Conservation (phyloP, 2,888 invertebrate genomes). For the Spodoptera littoralis region DNA sequence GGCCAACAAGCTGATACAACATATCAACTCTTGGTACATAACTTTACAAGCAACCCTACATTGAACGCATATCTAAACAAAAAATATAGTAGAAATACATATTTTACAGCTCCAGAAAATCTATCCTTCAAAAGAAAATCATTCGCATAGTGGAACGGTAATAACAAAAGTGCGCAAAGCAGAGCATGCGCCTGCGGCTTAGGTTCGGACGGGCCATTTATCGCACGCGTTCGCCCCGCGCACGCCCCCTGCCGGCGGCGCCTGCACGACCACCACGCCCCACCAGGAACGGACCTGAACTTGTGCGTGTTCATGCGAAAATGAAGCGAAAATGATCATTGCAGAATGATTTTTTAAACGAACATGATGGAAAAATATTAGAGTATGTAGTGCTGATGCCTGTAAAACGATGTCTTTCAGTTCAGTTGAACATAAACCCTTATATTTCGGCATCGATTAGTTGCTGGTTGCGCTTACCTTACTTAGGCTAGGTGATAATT, state of each 20-base stretch:
- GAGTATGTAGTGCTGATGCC: too few relatives aligned
- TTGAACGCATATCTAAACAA: neutral
- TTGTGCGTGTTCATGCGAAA: neutral
- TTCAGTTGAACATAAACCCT: too few relatives aligned
- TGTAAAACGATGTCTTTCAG: too few relatives aligned
- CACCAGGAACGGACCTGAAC: conserved; percentile 68
- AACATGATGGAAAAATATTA: too few relatives aligned
- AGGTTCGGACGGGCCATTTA: conserved; percentile 71
- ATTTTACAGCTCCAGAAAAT: neutral
- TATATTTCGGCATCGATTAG: too few relatives aligned
- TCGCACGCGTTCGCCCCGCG: conserved; percentile 74
- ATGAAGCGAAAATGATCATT: neutral
- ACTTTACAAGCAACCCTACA: too few relatives aligned
- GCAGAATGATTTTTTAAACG: too few relatives aligned
- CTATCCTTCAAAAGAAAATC: conserved; percentile 10
- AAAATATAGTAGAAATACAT: neutral
- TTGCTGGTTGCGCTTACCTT: too few relatives aligned
- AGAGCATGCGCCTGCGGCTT: conserved; percentile 77
- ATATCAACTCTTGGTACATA: too few relatives aligned
- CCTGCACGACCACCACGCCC: conserved; percentile 79
- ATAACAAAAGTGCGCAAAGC: conserved; percentile 69
- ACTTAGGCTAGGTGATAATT: too few relatives aligned
- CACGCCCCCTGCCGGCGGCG: conserved; percentile 71
- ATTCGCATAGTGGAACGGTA: conserved; percentile 34
- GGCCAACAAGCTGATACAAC: too few relatives aligned